Evolutionary conservation across 2,797 vertebrate species (phyloP), one percentile per base, ranked within the genome.

Genomic region (Hybognathus amarus): DNA sequence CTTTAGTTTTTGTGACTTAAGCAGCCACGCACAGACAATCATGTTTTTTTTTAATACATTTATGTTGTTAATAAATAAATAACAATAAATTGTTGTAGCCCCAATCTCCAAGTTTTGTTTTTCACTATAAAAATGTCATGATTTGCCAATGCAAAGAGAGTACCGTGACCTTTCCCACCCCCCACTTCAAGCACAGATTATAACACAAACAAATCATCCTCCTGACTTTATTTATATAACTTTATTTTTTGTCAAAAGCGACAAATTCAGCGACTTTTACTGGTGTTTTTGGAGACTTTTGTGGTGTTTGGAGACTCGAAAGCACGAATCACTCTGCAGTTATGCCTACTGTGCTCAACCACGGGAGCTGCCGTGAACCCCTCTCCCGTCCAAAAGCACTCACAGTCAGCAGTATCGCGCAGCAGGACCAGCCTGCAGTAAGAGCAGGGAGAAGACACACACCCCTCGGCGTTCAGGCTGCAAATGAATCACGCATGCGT

Each of bases 371-470:
- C 40, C 2, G 33, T 68, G 66, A 68, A 20, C 66, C 66, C 66
- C 66, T 40, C 66, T 59, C 54, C 66, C 18, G 8, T 38, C 64
- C 64, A 67, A 67, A 38, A 67, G 63, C 63, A 33, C 33, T 67
- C 33, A 38, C 33, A 67, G 64, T 20, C 64, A 22, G 30, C 30
- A 67, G 66, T 68, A 68, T 40, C 38, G 66, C 36, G 36, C 66
- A n/a, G 66, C n/a, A 59, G 10, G 5, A 8, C 45, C 45, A 47
- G 45, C 45, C 45, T 47, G 45, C 45, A 47, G 45, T 40, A 8
- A 40, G 38, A 40, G 38, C 38, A n/a, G n/a, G n/a, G n/a, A n/a
- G n/a, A n/a, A 40, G 40, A 63, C 59, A 66, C 30, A 20, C 63
- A 36, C n/a, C n/a, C n/a, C n/a, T n/a, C n/a, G n/a, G n/a, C n/a